These are phyloP conservation scores for Mus spicilegus DNA, from an alignment of 2,113 vertebrate species.

Conservation along the genomic window DNA sequence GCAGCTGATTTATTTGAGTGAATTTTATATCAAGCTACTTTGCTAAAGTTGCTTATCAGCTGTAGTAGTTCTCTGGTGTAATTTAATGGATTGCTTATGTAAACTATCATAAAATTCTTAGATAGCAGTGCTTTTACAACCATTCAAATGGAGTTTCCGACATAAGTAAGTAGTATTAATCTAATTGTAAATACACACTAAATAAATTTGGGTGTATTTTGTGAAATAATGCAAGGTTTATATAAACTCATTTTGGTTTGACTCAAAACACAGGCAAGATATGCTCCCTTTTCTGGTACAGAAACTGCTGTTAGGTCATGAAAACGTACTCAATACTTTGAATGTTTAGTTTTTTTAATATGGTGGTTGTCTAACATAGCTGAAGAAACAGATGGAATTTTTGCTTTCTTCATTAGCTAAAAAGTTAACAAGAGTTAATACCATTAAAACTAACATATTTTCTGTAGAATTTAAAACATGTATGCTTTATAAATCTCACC, in stretches of 20 bases:
- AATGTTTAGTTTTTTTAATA: neutral
- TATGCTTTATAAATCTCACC: neutral
- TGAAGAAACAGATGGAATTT: neutral
- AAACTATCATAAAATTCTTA: no score
- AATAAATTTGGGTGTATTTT: neutral
- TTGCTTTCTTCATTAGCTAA: neutral
- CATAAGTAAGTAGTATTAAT: neutral
- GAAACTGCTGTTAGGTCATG: neutral
- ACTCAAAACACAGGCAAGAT: neutral
- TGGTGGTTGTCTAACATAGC: neutral
- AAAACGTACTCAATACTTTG: neutral
- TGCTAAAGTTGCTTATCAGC: no score
- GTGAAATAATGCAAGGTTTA: neutral
- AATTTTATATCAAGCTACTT: no score
- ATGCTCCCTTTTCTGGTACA: neutral
- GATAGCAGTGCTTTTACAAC: neutral
- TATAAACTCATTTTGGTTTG: neutral
- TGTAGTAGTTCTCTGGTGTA: no score
- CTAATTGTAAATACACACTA: neutral
- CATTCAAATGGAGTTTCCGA: neutral
- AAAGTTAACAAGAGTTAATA: neutral
- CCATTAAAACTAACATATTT: neutral
- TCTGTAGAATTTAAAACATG: neutral
- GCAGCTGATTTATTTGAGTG: no score
- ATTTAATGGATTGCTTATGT: no score